phyloP scores from a whole-genome alignment of 2,888 invertebrate species.

The Molanna angustata region DNA sequence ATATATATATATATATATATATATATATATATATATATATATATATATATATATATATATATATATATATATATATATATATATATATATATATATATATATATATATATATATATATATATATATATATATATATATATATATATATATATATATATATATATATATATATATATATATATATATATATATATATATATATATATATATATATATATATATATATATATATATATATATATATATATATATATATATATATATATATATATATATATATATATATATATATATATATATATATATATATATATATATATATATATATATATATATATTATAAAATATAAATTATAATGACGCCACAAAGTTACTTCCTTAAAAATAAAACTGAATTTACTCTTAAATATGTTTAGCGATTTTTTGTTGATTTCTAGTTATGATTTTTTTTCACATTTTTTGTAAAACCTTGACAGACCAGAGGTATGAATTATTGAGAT shows the following conservation, averaged over 20 bases:
- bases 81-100: background rate
- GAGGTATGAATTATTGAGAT: too few species aligned
- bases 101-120: background rate
- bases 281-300: conserved; percentile 16
- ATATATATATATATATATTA: background rate
- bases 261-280: conserved; percentile 20
- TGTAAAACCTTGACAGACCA: too few species aligned
- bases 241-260: conserved; percentile 21
- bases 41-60: background rate
- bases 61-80: background rate
- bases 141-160: conserved; percentile 26
- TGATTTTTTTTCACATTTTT: too few species aligned
- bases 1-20: background rate
- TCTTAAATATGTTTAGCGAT: background rate
- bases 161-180: conserved; percentile 28
- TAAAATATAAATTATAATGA: too few species aligned
- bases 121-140: background rate
- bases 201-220: conserved; percentile 6
- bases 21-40: background rate
- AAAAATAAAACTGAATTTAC: too few species aligned
- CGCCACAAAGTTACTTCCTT: too few species aligned
- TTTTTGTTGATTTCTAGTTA: too few species aligned
- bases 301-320: conserved; percentile 12
- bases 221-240: conserved; percentile 16
- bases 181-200: conserved; percentile 19